Evolutionary conservation across 2,113 vertebrate genomes (phyloP).

Genomic region (Guaruba guarouba): DNA sequence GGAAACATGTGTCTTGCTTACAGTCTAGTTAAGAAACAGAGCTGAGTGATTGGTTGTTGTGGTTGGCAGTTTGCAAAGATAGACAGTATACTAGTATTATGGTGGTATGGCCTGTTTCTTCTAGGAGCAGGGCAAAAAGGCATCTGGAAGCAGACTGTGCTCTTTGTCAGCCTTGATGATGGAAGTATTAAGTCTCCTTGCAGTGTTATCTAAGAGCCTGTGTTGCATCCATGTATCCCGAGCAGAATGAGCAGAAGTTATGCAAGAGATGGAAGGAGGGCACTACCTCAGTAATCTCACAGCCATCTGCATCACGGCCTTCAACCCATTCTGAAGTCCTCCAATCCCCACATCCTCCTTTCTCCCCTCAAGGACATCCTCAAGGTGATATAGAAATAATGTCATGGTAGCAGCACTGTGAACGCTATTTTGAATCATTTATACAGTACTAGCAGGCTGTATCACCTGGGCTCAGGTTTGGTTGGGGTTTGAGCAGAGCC

Average conservation of each 20-base stretch:
- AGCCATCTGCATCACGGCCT: background rate
- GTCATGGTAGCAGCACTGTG: background rate
- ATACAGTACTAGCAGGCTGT: background rate
- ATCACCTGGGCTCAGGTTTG: background rate
- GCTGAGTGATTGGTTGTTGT: background rate
- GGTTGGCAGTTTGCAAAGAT: background rate
- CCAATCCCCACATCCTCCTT: background rate
- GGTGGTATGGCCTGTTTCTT: background rate
- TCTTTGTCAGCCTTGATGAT: background rate
- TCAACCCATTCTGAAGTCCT: background rate
- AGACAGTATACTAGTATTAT: background rate
- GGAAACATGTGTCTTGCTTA: background rate
- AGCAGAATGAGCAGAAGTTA: background rate
- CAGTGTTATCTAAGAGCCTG: background rate
- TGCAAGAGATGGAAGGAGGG: background rate
- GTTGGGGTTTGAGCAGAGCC: background rate
- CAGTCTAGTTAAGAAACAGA: background rate
- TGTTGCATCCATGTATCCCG: accelerated
- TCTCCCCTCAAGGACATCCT: background rate
- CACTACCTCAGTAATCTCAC: background rate
- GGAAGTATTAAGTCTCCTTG: background rate
- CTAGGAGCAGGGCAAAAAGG: background rate
- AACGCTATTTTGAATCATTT: background rate
- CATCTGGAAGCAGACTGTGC: background rate
- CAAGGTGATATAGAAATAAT: background rate